Conservation (phyloP, 1,140 invertebrate species). For the Pentalonia nigronervosa region DNA sequence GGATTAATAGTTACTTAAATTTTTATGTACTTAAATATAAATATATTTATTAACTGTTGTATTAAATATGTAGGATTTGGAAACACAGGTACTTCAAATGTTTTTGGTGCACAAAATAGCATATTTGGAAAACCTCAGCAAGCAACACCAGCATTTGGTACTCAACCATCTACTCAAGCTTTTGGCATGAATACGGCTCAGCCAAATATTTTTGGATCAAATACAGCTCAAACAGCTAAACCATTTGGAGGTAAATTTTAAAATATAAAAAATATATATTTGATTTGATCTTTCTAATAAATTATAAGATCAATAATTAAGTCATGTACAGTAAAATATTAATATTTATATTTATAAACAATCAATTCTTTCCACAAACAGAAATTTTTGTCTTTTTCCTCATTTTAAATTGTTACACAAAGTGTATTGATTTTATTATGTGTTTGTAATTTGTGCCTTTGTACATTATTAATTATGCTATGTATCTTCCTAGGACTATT, state of each 20-base stretch:
- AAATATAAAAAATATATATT: not conserved
- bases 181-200: constrained; percentile 60
- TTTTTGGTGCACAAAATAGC: constrained; percentile 58
- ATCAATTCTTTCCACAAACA: too few relatives aligned
- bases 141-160: constrained; percentile 59
- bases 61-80: constrained; percentile 48
- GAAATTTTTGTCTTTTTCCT: too few relatives aligned
- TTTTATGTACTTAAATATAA: not conserved
- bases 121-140: constrained; percentile 60
- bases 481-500: too few relatives aligned
- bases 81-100: constrained; percentile 11
- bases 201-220: constrained; percentile 61
- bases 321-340: too few relatives aligned
- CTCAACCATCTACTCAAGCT: constrained; percentile 56
- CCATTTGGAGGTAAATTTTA: constrained; percentile 61
- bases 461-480: too few relatives aligned
- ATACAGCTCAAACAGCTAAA: constrained; percentile 58
- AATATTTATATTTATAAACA: too few relatives aligned
- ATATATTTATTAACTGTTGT: not conserved
- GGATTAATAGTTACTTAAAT: not conserved
- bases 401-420: too few relatives aligned
- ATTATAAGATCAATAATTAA: not conserved
- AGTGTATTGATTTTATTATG: too few relatives aligned
- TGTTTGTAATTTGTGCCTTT: too few relatives aligned
- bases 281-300: not conserved